These are phyloP conservation scores for Caradrina clavipalpis DNA, from an alignment of 2,888 invertebrate genomes.

Conservation along the genomic window DNA sequence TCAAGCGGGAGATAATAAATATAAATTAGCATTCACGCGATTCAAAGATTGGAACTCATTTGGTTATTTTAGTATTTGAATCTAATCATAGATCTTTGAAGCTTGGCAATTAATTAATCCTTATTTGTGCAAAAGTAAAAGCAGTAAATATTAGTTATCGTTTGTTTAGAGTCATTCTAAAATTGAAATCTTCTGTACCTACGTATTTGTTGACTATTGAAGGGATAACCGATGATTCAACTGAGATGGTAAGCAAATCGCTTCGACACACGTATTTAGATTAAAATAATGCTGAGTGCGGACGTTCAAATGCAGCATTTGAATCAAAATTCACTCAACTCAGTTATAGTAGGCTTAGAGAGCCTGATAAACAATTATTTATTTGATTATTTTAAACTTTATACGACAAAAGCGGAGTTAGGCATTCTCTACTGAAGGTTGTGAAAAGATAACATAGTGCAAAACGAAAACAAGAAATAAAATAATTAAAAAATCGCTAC, in stretches of 20 bases:
- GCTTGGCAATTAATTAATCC: slow-evolving; percentile 43
- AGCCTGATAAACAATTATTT: not conserved
- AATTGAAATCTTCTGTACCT: not conserved
- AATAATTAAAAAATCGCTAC: no score
- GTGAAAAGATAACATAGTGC: no score
- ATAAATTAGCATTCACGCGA: slow-evolving; percentile 40
- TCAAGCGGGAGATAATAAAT: slow-evolving; percentile 35
- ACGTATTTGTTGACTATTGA: not conserved
- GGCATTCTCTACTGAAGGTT: no score
- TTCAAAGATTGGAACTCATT: slow-evolving; percentile 41
- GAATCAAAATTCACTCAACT: not conserved
- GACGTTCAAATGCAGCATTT: not conserved
- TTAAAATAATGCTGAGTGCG: slow-evolving; percentile 3
- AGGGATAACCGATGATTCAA: not conserved
- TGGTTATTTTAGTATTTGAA: slow-evolving; percentile 40
- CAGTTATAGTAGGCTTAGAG: not conserved
- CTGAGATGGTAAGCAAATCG: not conserved
- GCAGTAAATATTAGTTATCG: slow-evolving; percentile 10
- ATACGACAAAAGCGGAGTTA: no score
- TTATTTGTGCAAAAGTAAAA: slow-evolving; percentile 30
- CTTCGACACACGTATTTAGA: not conserved
- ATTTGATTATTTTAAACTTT: no score
- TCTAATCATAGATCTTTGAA: slow-evolving; percentile 31
- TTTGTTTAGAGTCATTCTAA: slow-evolving; percentile 11
- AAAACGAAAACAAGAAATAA: no score